phyloP scores from a whole-genome alignment of 2,888 invertebrate species.

The Listrodromus nycthemerus region DNA sequence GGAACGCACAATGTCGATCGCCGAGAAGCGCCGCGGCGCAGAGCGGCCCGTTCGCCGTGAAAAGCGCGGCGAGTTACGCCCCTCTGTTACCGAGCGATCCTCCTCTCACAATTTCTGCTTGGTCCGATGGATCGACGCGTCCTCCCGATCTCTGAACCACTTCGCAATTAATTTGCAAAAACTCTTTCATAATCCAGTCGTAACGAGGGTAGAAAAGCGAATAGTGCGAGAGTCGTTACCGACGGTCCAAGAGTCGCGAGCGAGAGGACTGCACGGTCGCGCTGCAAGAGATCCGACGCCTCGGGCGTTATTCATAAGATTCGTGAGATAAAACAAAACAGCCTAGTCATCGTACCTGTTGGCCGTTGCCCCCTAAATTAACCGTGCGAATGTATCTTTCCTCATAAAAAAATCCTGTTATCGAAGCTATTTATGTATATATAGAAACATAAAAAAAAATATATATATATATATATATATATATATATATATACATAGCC shows the following conservation, averaged over 20 bases:
- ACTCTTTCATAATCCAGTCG: neutral
- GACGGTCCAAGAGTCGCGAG: neutral
- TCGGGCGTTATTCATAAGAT: neutral
- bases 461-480: neutral
- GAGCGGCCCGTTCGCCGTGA: neutral
- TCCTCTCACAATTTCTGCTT: neutral
- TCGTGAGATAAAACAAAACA: neutral
- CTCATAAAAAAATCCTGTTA: conserved; percentile 50
- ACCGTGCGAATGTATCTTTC: neutral
- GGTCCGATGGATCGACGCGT: neutral
- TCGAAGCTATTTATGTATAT: neutral
- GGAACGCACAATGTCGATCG: neutral
- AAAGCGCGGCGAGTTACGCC: neutral
- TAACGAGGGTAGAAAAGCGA: neutral
- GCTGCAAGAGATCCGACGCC: neutral
- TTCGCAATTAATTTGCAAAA: neutral
- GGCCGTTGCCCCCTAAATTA: neutral
- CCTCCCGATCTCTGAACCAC: neutral
- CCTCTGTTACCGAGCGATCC: neutral
- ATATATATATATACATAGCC: conserved; percentile 12
- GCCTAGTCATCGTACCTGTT: conserved; percentile 1
- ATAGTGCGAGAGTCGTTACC: neutral
- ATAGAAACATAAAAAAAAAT: too few relatives aligned
- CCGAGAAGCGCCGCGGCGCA: too few relatives aligned
- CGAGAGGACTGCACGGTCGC: neutral